These are phyloP conservation scores for Whitmania pigra DNA, from an alignment of 1,140 invertebrate species.

Conservation along the genomic window DNA sequence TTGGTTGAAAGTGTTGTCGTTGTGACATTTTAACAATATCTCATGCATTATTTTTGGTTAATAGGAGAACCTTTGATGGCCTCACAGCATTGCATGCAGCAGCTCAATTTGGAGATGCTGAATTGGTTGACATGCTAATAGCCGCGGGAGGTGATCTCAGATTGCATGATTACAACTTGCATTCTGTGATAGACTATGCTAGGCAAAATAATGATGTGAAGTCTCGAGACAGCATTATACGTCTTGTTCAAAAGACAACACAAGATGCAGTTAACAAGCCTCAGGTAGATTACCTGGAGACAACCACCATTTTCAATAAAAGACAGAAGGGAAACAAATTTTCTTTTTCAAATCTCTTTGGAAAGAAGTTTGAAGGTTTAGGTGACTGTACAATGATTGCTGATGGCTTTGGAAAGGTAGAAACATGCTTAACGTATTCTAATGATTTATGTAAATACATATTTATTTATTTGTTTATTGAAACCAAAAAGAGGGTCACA, in stretches of 20 bases:
- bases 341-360: background rate
- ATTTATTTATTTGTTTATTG: no score
- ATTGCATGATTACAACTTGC: constrained; percentile 37
- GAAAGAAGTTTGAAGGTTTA: background rate
- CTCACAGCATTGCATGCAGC: constrained; percentile 43
- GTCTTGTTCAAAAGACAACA: constrained; percentile 31
- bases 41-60: constrained; percentile 20
- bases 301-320: background rate
- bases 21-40: no score
- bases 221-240: constrained; percentile 31
- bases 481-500: no score
- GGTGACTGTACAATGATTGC: background rate
- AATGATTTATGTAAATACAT: background rate
- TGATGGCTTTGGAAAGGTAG: constrained; percentile 10
- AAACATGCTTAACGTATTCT: background rate
- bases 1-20: no score
- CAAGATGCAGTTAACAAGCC: constrained; percentile 32
- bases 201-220: constrained; percentile 30
- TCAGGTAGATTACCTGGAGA: constrained; percentile 25
- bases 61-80: constrained; percentile 32
- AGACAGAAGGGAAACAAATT: constrained; percentile 11
- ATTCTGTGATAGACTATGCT: constrained; percentile 36
- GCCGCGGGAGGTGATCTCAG: constrained; percentile 43
- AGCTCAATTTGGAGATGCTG: constrained; percentile 36
- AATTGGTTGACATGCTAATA: constrained; percentile 36